These are phyloP conservation scores for Ciconia maguari DNA, from an alignment of 2,113 vertebrate genomes.

Conservation along the genomic window DNA sequence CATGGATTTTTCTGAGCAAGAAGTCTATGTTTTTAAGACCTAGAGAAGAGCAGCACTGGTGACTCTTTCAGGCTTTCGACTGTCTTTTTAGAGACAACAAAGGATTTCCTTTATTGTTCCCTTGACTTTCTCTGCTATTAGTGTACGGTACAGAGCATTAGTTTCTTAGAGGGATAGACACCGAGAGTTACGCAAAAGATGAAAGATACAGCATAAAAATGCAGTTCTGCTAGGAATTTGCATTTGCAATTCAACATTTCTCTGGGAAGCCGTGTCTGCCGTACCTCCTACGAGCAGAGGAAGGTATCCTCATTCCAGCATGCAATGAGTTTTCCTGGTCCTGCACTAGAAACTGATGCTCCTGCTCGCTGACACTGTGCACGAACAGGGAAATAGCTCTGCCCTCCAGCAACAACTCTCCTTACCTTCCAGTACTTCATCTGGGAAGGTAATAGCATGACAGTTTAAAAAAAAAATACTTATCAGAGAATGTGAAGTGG, in stretches of 20 bases:
- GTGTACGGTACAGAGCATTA: background rate
- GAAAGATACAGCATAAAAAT: slow-evolving; percentile 1
- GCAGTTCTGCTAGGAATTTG: background rate
- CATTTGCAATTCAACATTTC: background rate
- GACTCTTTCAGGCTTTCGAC: background rate
- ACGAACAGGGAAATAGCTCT: background rate
- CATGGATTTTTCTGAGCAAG: background rate
- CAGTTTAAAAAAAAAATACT: background rate
- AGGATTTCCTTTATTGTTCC: background rate
- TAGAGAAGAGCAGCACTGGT: background rate
- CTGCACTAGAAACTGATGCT: background rate
- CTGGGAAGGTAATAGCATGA: background rate
- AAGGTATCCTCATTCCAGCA: accelerated
- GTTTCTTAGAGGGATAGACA: background rate
- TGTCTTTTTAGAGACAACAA: slow-evolving; percentile 7
- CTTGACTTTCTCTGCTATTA: background rate
- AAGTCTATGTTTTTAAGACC: background rate
- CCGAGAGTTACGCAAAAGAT: background rate
- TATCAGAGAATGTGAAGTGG: background rate
- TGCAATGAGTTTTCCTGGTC: background rate
- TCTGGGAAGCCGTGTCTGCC: background rate
- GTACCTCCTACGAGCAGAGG: background rate
- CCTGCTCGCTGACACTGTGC: background rate
- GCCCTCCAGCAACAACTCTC: background rate
- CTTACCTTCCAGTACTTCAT: background rate